These are phyloP conservation scores for Acanthurus lineatus DNA, from an alignment of 2,797 vertebrate species.

Conservation along the genomic window DNA sequence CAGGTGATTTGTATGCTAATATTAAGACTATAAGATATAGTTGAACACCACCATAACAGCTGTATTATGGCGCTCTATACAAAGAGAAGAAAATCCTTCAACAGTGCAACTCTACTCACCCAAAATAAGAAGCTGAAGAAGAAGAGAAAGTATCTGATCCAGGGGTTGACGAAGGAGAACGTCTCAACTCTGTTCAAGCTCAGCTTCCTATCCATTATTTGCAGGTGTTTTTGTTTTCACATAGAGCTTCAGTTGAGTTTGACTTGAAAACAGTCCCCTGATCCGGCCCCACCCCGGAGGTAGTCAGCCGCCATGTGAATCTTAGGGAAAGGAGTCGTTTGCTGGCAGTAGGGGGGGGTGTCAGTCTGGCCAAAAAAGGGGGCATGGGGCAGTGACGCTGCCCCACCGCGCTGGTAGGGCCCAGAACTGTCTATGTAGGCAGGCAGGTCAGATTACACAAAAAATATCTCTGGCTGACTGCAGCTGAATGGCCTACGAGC, in stretches of 20 bases:
- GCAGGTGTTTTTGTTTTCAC: conserved; percentile 8
- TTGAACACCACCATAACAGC: conserved; percentile 3
- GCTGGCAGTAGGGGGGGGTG: neutral
- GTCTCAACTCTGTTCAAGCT: conserved; percentile 81
- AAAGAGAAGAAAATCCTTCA: neutral
- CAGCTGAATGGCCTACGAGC: conserved; percentile 64
- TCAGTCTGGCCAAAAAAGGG: conserved; percentile 47
- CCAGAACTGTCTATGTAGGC: conserved; percentile 74
- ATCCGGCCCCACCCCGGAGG: conserved; percentile 48
- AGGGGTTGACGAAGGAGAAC: conserved; percentile 87
- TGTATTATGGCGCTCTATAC: neutral
- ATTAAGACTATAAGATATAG: conserved; percentile 6
- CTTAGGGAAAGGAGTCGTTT: conserved; percentile 32
- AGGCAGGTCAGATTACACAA: conserved; percentile 73
- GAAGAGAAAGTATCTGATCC: conserved; percentile 87
- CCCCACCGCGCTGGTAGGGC: conserved; percentile 37
- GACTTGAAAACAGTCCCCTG: conserved; percentile 35
- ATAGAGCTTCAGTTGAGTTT: conserved; percentile 13
- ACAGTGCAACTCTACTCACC: conserved; percentile 78
- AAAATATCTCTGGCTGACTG: conserved; percentile 70
- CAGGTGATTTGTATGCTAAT: conserved; percentile 40
- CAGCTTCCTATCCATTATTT: conserved; percentile 80
- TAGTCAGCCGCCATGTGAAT: conserved; percentile 47
- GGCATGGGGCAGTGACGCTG: conserved; percentile 47
- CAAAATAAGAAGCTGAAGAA: conserved; percentile 89